Evolutionary conservation across 2,797 vertebrate genomes (phyloP), one percentile per base, ranked within the genome.

Genomic region (Leptodactylus fallax): DNA sequence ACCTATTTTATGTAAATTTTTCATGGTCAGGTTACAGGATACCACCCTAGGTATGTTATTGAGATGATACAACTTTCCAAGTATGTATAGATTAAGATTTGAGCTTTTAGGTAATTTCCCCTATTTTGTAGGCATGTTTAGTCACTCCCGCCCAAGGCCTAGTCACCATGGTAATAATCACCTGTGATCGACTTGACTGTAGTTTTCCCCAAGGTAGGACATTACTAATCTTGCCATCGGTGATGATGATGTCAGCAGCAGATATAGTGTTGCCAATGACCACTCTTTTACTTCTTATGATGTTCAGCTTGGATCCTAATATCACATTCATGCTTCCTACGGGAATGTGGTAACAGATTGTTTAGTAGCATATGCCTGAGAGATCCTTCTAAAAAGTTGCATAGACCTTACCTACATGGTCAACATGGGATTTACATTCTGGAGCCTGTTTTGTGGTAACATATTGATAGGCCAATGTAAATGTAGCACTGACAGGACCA

Each of bases 271-370:
- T 91, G 5, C 93, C 93, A 13, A 91, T 74, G 72, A 96, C 89
- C 3, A 97, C 96, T 84, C 94, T 94, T 61, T 89, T 92, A 90
- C 96, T 96, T 85, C 92, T 93, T 82, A 97, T 91, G 16, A 92
- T 93, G 8, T 77, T 78, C 4, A 96, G 89, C 0, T 82, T 19
- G 12, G 94, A 93, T n/a, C 96, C 96, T 0, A 92, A 91, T 84
- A 95, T 91, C 94, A 96, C 23, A 69, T 71, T 36, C 63, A 89
- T 87, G 58, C 55, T 89, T 67, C 58, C 83, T 85, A 61, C 12
- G 49, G 25, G n/a, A 63, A n/a, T 14, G 13, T n/a, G 67, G 14
- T 17, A 49, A 81, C 5, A 65, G 16, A 49, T 53, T 81, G 56
- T 19, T 63, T n/a, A 81, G 58, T 80, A 25, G 6, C 17, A 61